These are phyloP conservation scores for Semibalanus balanoides DNA, from an alignment of 1,140 invertebrate species.

Conservation along the genomic window DNA sequence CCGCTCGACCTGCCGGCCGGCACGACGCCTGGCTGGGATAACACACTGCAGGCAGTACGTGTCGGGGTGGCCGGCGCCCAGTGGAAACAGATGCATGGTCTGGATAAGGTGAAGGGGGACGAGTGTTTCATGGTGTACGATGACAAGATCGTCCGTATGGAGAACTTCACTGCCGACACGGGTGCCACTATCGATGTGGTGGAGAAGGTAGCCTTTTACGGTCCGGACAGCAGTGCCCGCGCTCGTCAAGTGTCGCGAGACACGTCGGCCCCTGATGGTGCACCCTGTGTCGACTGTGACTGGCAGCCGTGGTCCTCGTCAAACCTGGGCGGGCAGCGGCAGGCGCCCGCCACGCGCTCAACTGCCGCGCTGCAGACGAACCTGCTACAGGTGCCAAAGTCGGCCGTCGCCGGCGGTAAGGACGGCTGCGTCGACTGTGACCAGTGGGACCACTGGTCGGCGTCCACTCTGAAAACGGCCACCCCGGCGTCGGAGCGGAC, in stretches of 20 bases:
- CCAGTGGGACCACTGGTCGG: neutral
- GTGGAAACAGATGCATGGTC: neutral
- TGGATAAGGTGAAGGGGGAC: neutral
- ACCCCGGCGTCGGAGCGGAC: no score
- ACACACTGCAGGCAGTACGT: neutral
- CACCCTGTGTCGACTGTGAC: neutral
- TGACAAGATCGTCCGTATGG: neutral
- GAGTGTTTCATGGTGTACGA: neutral
- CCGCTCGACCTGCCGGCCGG: neutral
- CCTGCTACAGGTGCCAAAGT: no score
- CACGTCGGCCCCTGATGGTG: no score
- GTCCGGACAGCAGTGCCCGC: neutral
- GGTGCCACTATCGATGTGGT: neutral
- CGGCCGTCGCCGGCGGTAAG: no score
- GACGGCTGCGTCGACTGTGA: neutral
- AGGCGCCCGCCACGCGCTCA: neutral
- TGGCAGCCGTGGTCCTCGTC: neutral
- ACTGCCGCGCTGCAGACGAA: no score
- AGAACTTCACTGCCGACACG: neutral
- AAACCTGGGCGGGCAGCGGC: neutral
- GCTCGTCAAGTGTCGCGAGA: neutral
- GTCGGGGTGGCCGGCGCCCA: neutral
- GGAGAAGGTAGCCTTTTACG: neutral
- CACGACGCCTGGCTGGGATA: neutral
- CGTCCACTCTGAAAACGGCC: neutral